Evolutionary conservation across 2,797 vertebrate species (phyloP), one percentile per base, ranked within the genome.

Genomic region (Sebastes steindachneri): DNA sequence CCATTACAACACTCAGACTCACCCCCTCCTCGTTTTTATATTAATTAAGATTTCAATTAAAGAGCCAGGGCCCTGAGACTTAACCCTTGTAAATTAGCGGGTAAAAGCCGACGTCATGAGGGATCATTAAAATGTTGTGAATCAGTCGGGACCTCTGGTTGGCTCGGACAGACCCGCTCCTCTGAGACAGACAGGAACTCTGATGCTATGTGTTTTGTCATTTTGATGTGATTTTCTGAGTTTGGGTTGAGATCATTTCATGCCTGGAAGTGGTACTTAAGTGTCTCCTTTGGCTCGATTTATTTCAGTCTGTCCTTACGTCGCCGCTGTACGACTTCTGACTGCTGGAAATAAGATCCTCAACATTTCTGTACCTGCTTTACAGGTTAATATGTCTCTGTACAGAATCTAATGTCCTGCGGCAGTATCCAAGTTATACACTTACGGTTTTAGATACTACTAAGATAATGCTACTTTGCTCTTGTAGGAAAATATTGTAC

Each of bases 31-130:
- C 67, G 8, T 81, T 90, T 89, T 58, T 55, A 87, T 80, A 80
- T 90, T 89, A 90, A 93, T 92, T 89, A 90, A 91, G 85, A 89
- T 81, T 88, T 92, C 84, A 90, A 90, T 93, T 93, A 92, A 75
- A 78, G 77, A 78, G 76, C 79, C 66, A 75, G 74, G 83, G 72
- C 84, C 75, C 77, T 37, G 79, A 91, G 85, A 89, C 82, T 74
- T 82, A 37, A 82, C 73, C 79, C 75, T 60, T 85, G 87, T 89
- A 91, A 90, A 91, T 91, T 78, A 91, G 80, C 51, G 26, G 28
- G 59, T 83, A 82, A 87, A 85, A 88, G 83, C 85, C 58, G 35
- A 25, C 28, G 68, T 75, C 64, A 68, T 51, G 2, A 37, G 70
- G 82, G 77, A 79, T 82, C 78, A 55, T 84, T 84, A 84, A 77